Evolutionary conservation across 2,113 vertebrate genomes (phyloP), one percentile per base, ranked within the genome.

Genomic region (Stictonetta naevosa): DNA sequence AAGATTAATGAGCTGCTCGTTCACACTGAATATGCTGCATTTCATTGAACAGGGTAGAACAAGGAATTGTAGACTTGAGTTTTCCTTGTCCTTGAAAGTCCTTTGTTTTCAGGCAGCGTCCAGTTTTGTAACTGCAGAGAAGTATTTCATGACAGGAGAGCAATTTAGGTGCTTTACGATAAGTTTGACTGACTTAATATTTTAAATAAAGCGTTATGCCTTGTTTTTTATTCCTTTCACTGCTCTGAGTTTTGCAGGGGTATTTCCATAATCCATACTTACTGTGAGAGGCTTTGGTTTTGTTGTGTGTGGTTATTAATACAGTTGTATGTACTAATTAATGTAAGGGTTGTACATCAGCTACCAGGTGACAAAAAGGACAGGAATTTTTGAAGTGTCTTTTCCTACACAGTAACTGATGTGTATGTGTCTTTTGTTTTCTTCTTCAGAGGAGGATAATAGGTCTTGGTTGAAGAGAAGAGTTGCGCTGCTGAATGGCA

Each of bases 111-210:
- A 64, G 88, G 68, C 20, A 67, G 1, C 23, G 15, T 42, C 42
- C 56, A 69, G n/a, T 84, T 93, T 59, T 94, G 6, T 86, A 88
- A 71, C 67, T 82, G 38, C 14, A 74, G 83, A 78, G 85, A 68
- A 92, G 36, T 89, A 78, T 71, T 93, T 93, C 75, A 69, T 94
- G 75, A 72, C 60, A 74, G 62, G 33, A 91, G 83, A 76, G 21
- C n/a, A 72, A n/a, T 80, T 86, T 55, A 81, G 31, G 55, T 69
- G 15, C 76, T 90, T 81, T 72, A 72, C 0, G 5, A 33, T 56
- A 92, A 67, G 42, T 90, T 74, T 90, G 34, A 58, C 21, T 48
- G 50, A 36, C 1, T 9, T 28, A n/a, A 40, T 77, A 6, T 66
- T 69, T 79, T 68, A 31, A 67, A 63, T 79, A 55, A 60, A 78